Evolutionary conservation across 2,797 vertebrate species (phyloP).

Genomic region (Channallabes apus): DNA sequence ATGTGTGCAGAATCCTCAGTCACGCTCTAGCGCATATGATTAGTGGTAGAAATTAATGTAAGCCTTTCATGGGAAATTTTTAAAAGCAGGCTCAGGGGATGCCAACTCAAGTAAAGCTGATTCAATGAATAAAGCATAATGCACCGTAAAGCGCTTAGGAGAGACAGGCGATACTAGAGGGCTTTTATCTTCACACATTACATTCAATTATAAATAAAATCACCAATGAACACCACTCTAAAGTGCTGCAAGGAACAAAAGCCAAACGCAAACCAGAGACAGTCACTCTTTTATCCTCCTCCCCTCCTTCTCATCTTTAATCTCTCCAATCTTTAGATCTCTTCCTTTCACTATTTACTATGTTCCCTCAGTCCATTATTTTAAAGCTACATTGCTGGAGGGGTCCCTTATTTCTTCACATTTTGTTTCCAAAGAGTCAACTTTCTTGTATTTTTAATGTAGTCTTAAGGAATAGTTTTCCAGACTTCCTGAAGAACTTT

Average conservation of each 20-base stretch:
- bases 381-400: neutral
- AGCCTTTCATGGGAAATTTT: constrained; percentile 75
- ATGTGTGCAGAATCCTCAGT: constrained; percentile 40
- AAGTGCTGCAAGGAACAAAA: constrained; percentile 65
- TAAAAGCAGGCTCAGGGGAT: constrained; percentile 74
- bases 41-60: constrained; percentile 74
- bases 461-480: too few species aligned
- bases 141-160: constrained; percentile 72
- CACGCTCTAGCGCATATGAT: constrained; percentile 72
- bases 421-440: too few species aligned
- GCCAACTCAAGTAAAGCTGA: constrained; percentile 74
- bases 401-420: too few species aligned
- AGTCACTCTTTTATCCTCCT: constrained; percentile 39
- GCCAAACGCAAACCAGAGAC: constrained; percentile 60
- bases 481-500: too few species aligned
- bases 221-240: constrained; percentile 65
- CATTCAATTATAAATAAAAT: constrained; percentile 78
- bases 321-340: constrained; percentile 3
- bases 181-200: constrained; percentile 73
- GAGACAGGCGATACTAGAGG: constrained; percentile 58
- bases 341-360: neutral
- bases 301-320: neutral
- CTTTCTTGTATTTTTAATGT: too few species aligned
- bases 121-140: constrained; percentile 78
- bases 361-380: neutral